Evolutionary conservation across 92 coral and sea anemone species (phyloP), one percentile per base, ranked within the genome.

Genomic region (Nematostella vectensis): DNA sequence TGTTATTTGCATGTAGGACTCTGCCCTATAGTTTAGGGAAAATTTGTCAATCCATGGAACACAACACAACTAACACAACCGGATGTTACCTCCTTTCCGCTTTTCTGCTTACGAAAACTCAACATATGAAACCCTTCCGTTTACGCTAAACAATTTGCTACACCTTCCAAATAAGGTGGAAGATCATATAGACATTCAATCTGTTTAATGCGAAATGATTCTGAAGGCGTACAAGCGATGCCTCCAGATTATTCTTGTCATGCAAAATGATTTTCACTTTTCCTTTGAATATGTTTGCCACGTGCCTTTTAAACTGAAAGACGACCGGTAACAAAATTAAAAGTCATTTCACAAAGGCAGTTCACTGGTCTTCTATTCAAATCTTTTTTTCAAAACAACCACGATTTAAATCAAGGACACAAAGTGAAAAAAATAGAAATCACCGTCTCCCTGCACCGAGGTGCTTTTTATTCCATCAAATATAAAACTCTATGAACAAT

Each of bases 401-500:
- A n/a, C n/a, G n/a, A n/a, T n/a, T n/a, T n/a, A n/a, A n/a, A n/a
- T 6, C 40, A 33, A 33, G 15, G 40, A 6, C 6, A 33, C 40
- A 33, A 6, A 33, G 6, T 33, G 6, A 6, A 33, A 33, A 33
- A 33, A 33, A 6, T 15, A 6, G 40, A 6, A 6, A 6, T 15
- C 40, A 33, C 40, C 40, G 15, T 6, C 40, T 33, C 40, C 40
- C 15, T 6, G 15, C 8, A 6, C 6, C 40, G 40, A 6, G 6
- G 15, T 33, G 15, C 15, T 6, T 33, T 45, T 45, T 45, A 45
- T 45, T 45, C 12, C 4, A 45, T 45, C 9, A 45, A 45, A 17
- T 45, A 45, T 8, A 45, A 45, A 10, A 10, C 18, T 36, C 21
- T 45, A 4, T 45, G 51, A 45, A 45, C 51, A 45, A 45, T 45